Evolutionary conservation across 2,888 invertebrate species (phyloP).

Genomic region (Lydus trimaculatus): DNA sequence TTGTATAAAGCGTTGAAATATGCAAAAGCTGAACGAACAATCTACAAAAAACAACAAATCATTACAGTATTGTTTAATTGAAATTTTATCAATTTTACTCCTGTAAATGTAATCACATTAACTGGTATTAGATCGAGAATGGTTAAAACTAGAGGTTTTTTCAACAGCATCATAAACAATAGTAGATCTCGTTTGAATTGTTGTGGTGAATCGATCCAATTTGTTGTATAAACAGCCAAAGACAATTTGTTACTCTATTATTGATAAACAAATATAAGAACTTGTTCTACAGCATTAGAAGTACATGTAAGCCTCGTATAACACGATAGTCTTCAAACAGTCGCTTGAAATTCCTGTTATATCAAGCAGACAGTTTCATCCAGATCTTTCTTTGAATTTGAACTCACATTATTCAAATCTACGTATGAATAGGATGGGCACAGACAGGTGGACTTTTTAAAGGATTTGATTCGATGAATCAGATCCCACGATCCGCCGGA

Average conservation of each 20-base stretch:
- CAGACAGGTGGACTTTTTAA: too few relatives aligned
- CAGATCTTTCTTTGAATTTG: too few relatives aligned
- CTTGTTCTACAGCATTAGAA: too few relatives aligned
- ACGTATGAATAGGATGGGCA: too few relatives aligned
- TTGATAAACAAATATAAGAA: neutral
- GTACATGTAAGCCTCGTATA: too few relatives aligned
- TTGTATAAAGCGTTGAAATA: neutral
- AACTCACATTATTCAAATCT: too few relatives aligned
- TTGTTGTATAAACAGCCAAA: conserved; percentile 3
- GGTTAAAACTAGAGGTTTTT: neutral
- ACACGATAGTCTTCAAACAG: too few relatives aligned
- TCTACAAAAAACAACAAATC: neutral
- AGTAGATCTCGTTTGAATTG: neutral
- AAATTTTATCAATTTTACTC: neutral
- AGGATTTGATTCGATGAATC: too few relatives aligned
- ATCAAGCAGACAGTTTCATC: too few relatives aligned
- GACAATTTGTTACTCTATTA: conserved; percentile 10
- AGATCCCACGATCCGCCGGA: too few relatives aligned
- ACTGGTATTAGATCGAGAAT: neutral
- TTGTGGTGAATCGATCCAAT: neutral
- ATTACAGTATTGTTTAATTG: neutral
- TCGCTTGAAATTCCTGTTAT: too few relatives aligned
- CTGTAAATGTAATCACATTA: neutral
- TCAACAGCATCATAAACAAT: neutral
- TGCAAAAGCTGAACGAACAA: neutral